Conservation (phyloP, 2,113 vertebrate species). For the Brachypodius melanocephalos region DNA sequence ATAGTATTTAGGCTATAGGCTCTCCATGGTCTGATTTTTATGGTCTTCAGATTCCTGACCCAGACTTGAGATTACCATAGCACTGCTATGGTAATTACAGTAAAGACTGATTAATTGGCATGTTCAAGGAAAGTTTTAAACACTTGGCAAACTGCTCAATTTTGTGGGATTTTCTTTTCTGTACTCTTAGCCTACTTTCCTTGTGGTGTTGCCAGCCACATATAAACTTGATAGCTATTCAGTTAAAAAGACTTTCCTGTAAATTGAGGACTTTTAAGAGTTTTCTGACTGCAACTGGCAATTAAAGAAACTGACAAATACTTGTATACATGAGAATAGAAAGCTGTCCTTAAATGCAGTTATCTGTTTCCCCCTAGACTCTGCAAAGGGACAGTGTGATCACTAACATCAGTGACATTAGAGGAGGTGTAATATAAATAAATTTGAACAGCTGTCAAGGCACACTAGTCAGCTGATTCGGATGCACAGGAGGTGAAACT, state of each 20-base stretch:
- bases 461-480: conserved; percentile 40
- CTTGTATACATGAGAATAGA: not conserved
- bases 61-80: not conserved
- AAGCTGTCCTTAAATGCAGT: not conserved
- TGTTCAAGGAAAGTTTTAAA: not conserved
- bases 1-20: not conserved
- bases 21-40: not conserved
- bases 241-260: not conserved
- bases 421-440: conserved; percentile 72
- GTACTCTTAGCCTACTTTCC: not conserved
- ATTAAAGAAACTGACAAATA: not conserved
- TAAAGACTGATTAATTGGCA: not conserved
- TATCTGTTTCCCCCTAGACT: not conserved
- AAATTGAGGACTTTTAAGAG: not conserved
- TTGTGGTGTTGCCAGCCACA: not conserved
- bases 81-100: not conserved
- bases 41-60: not conserved
- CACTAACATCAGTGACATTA: conserved; percentile 67
- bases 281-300: not conserved
- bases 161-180: not conserved
- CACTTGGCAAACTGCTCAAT: not conserved
- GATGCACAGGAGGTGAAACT: conserved; percentile 29
- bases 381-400: not conserved
- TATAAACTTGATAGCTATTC: not conserved
- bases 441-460: conserved; percentile 77